Conservation (phyloP, 1,140 invertebrate species). For the Trypoxylus dichotomus region DNA sequence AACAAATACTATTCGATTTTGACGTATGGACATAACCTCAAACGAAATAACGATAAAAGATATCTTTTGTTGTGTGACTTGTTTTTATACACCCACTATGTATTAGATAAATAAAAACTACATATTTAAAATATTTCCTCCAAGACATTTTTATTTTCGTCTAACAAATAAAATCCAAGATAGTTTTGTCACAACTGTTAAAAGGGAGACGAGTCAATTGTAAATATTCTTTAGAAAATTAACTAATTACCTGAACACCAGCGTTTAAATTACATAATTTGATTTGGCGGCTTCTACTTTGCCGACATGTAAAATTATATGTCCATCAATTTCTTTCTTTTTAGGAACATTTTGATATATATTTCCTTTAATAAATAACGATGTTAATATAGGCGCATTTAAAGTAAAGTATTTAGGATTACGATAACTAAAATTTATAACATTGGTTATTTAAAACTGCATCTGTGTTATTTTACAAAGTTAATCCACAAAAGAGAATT, state of each 20-base stretch:
- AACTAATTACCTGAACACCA: background rate
- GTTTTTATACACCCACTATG: background rate
- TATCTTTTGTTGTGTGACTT: background rate
- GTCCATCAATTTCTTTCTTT: too few relatives aligned
- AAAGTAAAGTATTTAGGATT: too few relatives aligned
- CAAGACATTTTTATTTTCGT: too few relatives aligned
- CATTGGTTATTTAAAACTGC: too few relatives aligned
- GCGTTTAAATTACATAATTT: background rate
- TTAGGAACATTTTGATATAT: too few relatives aligned
- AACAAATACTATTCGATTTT: background rate
- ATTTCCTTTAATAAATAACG: too few relatives aligned
- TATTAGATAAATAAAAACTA: background rate
- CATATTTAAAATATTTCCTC: background rate
- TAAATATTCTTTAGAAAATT: background rate
- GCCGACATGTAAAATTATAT: background rate
- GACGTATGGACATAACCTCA: constrained; percentile 9
- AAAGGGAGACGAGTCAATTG: background rate
- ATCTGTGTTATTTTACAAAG: too few relatives aligned
- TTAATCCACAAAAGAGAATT: too few relatives aligned
- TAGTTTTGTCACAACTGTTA: background rate
- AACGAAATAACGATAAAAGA: background rate
- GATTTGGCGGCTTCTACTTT: background rate
- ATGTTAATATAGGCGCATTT: too few relatives aligned
- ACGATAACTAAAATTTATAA: too few relatives aligned
- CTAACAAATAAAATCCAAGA: background rate